phyloP scores from a whole-genome alignment of 2,797 vertebrate genomes.

The Fundulus diaphanus region DNA sequence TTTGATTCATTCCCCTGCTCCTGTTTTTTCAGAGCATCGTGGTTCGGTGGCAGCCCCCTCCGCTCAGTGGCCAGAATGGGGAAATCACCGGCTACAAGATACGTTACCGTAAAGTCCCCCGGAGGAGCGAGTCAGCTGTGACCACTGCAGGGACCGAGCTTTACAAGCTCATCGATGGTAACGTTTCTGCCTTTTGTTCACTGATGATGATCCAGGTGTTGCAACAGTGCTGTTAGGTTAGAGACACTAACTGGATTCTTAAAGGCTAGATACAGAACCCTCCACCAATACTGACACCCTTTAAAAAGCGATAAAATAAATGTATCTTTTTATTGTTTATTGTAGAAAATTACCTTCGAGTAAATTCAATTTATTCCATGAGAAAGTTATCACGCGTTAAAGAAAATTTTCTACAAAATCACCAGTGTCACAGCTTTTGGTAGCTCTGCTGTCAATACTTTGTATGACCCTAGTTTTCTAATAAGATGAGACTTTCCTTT shows the following conservation, averaged over 20 bases:
- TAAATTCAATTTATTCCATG: no score
- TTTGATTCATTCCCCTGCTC: background rate
- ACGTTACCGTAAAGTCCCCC: slow-evolving; percentile 91
- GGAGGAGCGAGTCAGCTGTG: slow-evolving; percentile 92
- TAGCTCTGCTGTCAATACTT: no score
- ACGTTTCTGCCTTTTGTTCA: slow-evolving; percentile 30
- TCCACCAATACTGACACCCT: background rate
- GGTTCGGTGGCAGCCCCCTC: slow-evolving; percentile 95
- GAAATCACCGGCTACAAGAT: slow-evolving; percentile 94
- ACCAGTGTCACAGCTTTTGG: no score
- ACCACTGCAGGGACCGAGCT: slow-evolving; percentile 89
- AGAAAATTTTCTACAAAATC: no score
- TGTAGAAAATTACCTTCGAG: no score
- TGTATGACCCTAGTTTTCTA: no score
- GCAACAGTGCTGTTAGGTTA: background rate
- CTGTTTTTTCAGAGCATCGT: slow-evolving; percentile 85
- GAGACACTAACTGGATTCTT: background rate
- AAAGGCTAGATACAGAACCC: background rate
- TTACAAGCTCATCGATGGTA: slow-evolving; percentile 91
- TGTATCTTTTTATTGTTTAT: no score
- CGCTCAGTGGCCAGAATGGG: slow-evolving; percentile 88
- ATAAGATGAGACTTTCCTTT: no score
- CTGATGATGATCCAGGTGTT: background rate
- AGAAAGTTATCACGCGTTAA: no score
- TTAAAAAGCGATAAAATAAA: background rate